Conservation (phyloP, 2,797 vertebrate genomes). For the Onychomys torridus region DNA sequence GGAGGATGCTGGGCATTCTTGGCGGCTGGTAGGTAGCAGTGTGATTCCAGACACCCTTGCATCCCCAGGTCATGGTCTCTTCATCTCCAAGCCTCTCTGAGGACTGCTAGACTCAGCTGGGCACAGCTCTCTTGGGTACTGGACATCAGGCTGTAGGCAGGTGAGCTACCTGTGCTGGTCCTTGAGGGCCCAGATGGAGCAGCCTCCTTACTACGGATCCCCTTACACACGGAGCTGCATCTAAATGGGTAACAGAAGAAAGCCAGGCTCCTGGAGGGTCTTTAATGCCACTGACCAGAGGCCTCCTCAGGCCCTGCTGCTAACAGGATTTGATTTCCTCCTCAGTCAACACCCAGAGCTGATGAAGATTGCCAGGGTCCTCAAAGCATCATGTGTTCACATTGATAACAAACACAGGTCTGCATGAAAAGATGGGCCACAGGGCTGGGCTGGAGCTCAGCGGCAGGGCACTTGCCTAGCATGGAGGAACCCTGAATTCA, state of each 20-base stretch:
- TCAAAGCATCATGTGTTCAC: background rate
- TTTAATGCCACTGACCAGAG: background rate
- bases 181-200: background rate
- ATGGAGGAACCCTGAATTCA: background rate
- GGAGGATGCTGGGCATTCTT: background rate
- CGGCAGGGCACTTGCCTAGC: background rate
- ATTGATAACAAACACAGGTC: background rate
- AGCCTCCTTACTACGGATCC: background rate
- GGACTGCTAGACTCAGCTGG: background rate
- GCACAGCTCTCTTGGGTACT: background rate
- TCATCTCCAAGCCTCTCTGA: background rate
- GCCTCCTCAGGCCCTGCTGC: background rate
- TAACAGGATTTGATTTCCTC: background rate
- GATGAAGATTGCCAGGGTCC: background rate
- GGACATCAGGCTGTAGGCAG: too few species aligned
- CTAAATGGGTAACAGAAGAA: background rate
- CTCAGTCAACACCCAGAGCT: background rate
- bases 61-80: background rate
- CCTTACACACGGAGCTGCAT: too few species aligned
- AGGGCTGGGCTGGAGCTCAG: background rate
- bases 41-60: too few species aligned
- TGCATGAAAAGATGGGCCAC: background rate
- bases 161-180: background rate
- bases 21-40: background rate
- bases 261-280: background rate